Evolutionary conservation across 2,797 vertebrate genomes (phyloP).

Genomic region (Macroramphosus scolopax): DNA sequence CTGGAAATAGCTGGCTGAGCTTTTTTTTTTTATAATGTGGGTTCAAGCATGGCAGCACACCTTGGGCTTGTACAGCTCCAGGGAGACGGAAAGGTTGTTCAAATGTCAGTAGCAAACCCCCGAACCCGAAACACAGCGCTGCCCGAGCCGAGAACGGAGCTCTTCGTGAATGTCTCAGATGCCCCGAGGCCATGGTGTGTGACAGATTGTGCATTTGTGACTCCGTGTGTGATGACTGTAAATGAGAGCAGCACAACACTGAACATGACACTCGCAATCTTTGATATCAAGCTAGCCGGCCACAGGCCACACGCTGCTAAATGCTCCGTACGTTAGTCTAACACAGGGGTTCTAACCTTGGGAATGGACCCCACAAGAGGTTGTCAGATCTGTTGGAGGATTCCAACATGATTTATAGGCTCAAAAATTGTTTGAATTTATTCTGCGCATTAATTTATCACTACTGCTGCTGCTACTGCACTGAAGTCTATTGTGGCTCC

Average conservation of each 20-base stretch:
- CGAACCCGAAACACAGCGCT: constrained; percentile 39
- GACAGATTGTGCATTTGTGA: constrained; percentile 33
- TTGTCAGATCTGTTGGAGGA: constrained; percentile 1
- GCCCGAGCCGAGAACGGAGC: constrained; percentile 41
- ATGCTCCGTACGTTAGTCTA: constrained; percentile 24
- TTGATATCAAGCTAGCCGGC: constrained; percentile 32
- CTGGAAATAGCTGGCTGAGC: constrained; percentile 55
- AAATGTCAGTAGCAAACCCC: constrained; percentile 68
- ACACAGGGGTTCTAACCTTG: constrained; percentile 13
- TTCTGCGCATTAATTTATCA: too few relatives aligned
- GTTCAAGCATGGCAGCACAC: constrained; percentile 59
- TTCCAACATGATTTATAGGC: background rate
- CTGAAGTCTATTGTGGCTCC: background rate
- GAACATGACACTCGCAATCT: constrained; percentile 38
- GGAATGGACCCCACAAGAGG: background rate
- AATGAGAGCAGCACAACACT: constrained; percentile 37
- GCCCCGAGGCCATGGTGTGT: constrained; percentile 46
- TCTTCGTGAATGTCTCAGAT: constrained; percentile 62
- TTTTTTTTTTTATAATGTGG: constrained; percentile 59
- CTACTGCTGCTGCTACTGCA: too few relatives aligned
- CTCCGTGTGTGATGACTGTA: constrained; percentile 35
- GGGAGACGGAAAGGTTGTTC: constrained; percentile 69
- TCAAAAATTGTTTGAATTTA: background rate
- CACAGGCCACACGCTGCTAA: constrained; percentile 28
- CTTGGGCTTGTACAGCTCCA: constrained; percentile 58